phyloP scores from a whole-genome alignment of 2,113 vertebrate genomes.

The Paratilapia polleni region DNA sequence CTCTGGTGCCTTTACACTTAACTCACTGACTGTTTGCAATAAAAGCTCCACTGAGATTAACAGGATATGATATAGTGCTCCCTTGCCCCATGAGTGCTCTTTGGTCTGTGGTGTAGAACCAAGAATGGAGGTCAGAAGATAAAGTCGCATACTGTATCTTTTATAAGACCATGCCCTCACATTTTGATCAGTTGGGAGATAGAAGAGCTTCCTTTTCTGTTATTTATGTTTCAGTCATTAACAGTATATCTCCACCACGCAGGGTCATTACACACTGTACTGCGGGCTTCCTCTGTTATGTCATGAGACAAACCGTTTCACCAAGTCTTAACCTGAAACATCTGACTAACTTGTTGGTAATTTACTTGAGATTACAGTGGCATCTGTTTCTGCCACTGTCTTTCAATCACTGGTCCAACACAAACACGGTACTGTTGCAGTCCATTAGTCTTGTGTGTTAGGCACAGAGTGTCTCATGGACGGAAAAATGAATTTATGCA shows the following conservation, averaged over 20 bases:
- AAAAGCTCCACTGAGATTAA: not conserved
- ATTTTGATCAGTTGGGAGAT: not conserved
- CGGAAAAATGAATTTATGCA: not conserved
- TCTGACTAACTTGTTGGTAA: not conserved
- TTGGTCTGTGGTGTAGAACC: not conserved
- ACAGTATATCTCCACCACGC: not conserved
- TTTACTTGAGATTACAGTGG: not conserved
- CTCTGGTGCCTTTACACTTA: not conserved
- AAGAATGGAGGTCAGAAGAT: slow-evolving; percentile 5
- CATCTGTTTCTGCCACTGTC: not conserved
- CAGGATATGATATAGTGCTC: slow-evolving; percentile 13
- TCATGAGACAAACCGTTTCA: slow-evolving; percentile 12
- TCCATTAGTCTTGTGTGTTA: not conserved
- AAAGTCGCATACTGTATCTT: not conserved
- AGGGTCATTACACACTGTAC: not conserved
- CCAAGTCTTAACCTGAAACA: not conserved
- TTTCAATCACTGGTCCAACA: not conserved
- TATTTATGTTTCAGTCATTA: not conserved
- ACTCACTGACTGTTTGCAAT: not conserved
- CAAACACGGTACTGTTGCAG: slow-evolving; percentile 7
- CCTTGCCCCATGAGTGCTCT: not conserved
- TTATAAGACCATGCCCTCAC: not conserved
- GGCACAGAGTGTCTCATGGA: not conserved
- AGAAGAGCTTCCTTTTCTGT: not conserved
- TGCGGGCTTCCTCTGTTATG: slow-evolving; percentile 1